These are phyloP conservation scores for Andrena camellia DNA, from an alignment of 2,888 invertebrate species.

Conservation along the genomic window DNA sequence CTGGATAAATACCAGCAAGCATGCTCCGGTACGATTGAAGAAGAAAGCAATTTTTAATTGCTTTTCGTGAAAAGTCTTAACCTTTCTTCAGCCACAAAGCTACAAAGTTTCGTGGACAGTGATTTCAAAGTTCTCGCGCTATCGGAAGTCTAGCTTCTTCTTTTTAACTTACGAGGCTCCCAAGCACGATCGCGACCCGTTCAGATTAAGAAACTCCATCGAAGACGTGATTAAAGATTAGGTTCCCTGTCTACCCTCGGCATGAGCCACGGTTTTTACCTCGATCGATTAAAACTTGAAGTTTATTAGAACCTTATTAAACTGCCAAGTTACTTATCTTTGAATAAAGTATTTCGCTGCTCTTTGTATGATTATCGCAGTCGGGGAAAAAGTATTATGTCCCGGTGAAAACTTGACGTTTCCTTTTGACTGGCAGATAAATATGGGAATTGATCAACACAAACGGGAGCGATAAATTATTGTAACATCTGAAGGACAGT, in stretches of 20 bases:
- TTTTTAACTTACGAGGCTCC: constrained; percentile 64
- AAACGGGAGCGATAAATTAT: no score
- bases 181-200: constrained; percentile 55
- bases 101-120: constrained; percentile 54
- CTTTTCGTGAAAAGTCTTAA: constrained; percentile 50
- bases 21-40: constrained; percentile 19
- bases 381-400: not conserved
- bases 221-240: constrained; percentile 71
- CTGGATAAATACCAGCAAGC: constrained; percentile 7
- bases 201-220: constrained; percentile 72
- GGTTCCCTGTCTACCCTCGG: constrained; percentile 54
- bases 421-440: not conserved
- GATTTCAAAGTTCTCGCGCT: constrained; percentile 60
- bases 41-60: constrained; percentile 65
- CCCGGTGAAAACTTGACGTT: not conserved
- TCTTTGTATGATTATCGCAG: not conserved
- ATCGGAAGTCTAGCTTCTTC: constrained; percentile 54
- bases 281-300: constrained; percentile 67
- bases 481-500: no score
- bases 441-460: no score
- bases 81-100: constrained; percentile 4
- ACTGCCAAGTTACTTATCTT: constrained; percentile 47
- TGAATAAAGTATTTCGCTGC: constrained; percentile 24
- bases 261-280: constrained; percentile 50
- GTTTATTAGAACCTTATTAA: constrained; percentile 68